These are phyloP conservation scores for Ptilonorhynchus violaceus DNA, from an alignment of 2,113 vertebrate species.

Conservation along the genomic window DNA sequence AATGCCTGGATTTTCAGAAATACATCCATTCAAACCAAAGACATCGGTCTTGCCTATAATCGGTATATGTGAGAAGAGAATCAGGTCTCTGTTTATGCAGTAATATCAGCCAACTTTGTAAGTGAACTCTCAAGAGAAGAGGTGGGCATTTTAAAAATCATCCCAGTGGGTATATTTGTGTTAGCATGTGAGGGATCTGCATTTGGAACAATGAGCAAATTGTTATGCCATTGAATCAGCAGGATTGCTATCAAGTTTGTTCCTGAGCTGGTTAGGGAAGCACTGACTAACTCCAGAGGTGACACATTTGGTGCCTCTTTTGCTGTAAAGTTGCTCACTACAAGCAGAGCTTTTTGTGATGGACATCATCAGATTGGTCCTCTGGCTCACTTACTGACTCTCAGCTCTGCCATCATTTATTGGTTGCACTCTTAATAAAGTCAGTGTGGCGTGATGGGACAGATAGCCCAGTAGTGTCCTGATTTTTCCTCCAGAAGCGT, in stretches of 20 bases:
- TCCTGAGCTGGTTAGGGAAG: not conserved
- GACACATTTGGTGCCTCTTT: not conserved
- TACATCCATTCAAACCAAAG: not conserved
- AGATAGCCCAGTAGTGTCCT: not conserved
- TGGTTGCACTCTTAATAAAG: not conserved
- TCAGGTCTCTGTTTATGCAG: not conserved
- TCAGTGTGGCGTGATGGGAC: not conserved
- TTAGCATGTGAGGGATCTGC: not conserved
- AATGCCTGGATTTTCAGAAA: not conserved
- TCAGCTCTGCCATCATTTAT: not conserved
- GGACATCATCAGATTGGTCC: not conserved
- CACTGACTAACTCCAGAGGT: constrained; percentile 10
- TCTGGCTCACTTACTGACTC: not conserved
- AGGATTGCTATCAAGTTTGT: not conserved
- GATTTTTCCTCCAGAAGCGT: not conserved
- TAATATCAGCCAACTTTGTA: not conserved
- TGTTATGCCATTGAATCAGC: not conserved
- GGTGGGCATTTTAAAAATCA: not conserved
- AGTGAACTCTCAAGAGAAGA: not conserved
- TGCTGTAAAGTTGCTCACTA: not conserved
- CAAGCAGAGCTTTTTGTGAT: not conserved
- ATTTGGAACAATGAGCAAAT: not conserved
- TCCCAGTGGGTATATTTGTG: not conserved
- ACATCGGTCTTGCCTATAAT: not conserved
- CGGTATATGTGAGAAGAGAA: not conserved